phyloP scores from a whole-genome alignment of 1,140 invertebrate species.

The Ceratina japonica region DNA sequence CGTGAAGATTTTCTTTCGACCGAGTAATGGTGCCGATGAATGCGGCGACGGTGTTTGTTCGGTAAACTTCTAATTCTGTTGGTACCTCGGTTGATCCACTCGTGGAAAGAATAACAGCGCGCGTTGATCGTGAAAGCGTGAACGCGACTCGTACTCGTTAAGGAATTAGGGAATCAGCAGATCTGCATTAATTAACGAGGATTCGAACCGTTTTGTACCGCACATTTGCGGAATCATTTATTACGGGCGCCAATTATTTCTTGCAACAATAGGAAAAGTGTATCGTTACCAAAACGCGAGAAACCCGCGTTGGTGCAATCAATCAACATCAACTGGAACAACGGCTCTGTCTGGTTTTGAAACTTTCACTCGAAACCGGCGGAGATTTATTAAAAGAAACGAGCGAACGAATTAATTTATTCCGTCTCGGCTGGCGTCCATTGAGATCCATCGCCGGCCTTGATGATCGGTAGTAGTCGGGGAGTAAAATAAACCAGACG shows the following conservation, averaged over 20 bases:
- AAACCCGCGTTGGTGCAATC: not conserved
- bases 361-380: not conserved
- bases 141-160: no score
- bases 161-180: no score
- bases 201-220: no score
- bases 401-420: constrained; percentile 33
- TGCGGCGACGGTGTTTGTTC: no score
- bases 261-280: no score
- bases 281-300: not conserved
- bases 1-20: not conserved
- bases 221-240: no score
- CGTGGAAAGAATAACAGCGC: no score
- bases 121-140: no score
- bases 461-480: constrained; percentile 21
- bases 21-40: no score
- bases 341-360: not conserved
- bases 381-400: constrained; percentile 11
- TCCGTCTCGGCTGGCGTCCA: not conserved
- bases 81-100: not conserved
- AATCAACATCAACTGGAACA: not conserved
- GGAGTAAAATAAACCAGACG: constrained; percentile 20
- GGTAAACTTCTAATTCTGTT: no score
- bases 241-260: no score
- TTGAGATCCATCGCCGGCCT: not conserved
- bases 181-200: no score